These are phyloP conservation scores for Dorcus parallelipipedus DNA, from an alignment of 2,888 invertebrate genomes.

Conservation along the genomic window DNA sequence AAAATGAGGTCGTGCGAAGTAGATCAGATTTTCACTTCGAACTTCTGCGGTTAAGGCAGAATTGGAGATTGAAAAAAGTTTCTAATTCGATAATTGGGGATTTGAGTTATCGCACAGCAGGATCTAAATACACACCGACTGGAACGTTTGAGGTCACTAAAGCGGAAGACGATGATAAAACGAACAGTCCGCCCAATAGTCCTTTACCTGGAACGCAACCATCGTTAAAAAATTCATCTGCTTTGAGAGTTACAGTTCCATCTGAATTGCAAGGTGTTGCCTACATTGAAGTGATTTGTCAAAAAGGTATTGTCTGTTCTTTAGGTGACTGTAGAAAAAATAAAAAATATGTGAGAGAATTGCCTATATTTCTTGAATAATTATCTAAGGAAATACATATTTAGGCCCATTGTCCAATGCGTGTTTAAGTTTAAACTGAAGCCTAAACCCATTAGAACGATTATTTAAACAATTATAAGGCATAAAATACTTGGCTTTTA, in stretches of 20 bases:
- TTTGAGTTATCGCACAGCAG: constrained; percentile 92
- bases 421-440: neutral
- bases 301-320: constrained; percentile 64
- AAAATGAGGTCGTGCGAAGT: constrained; percentile 75
- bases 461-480: no score
- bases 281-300: constrained; percentile 92
- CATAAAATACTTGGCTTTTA: neutral
- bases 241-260: constrained; percentile 87
- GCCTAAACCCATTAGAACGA: neutral
- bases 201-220: constrained; percentile 51
- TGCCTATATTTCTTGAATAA: no score
- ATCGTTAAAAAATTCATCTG: constrained; percentile 59
- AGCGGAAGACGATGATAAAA: constrained; percentile 72
- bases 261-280: constrained; percentile 94
- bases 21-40: constrained; percentile 92
- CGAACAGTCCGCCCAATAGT: constrained; percentile 51
- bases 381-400: neutral
- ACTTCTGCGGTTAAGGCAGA: constrained; percentile 80
- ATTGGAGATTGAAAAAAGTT: constrained; percentile 95
- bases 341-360: no score
- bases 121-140: constrained; percentile 89
- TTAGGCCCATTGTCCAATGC: neutral
- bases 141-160: constrained; percentile 96
- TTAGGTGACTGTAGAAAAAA: no score
- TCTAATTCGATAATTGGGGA: constrained; percentile 94